Percentiles rank a stretch among this genome's conserved stretches.
These are phyloP conservation scores for Globodera rostochiensis DNA, from an alignment of 1,140 invertebrate genomes.

Conservation along the genomic window DNA sequence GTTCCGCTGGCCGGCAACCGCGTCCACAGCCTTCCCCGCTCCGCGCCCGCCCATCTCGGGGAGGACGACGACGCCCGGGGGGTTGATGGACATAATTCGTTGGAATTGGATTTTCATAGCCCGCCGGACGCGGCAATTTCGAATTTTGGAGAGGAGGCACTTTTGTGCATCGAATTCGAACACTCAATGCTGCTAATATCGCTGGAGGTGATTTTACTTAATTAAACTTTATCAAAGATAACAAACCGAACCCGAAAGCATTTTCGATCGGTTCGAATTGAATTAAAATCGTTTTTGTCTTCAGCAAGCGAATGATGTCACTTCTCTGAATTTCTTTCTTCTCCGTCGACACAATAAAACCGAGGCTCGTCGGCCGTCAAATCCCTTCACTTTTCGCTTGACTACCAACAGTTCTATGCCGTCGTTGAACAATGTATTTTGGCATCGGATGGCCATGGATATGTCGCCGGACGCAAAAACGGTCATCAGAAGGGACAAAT, in stretches of 20 bases:
- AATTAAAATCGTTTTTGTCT: neutral
- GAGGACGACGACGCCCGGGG: neutral
- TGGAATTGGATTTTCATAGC: neutral
- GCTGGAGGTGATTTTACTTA: neutral
- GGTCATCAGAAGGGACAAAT: neutral
- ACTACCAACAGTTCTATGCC: neutral
- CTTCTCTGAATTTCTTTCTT: neutral
- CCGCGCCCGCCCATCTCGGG: neutral
- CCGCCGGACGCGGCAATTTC: neutral
- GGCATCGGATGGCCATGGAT: constrained; percentile 1
- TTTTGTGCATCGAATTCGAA: neutral
- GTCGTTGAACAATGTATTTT: neutral
- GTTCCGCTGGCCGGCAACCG: neutral
- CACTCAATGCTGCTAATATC: neutral
- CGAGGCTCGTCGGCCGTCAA: neutral
- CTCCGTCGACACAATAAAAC: neutral
- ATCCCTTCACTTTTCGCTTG: neutral
- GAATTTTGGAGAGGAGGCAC: neutral
- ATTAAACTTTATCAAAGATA: too few species aligned
- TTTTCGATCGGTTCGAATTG: too few species aligned
- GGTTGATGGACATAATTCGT: neutral
- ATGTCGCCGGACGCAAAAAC: neutral
- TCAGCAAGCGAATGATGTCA: neutral
- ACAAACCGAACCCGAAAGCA: too few species aligned
- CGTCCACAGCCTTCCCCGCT: neutral